Evolutionary conservation across 2,113 vertebrate species (phyloP).

Genomic region (Anhinga rufa): DNA sequence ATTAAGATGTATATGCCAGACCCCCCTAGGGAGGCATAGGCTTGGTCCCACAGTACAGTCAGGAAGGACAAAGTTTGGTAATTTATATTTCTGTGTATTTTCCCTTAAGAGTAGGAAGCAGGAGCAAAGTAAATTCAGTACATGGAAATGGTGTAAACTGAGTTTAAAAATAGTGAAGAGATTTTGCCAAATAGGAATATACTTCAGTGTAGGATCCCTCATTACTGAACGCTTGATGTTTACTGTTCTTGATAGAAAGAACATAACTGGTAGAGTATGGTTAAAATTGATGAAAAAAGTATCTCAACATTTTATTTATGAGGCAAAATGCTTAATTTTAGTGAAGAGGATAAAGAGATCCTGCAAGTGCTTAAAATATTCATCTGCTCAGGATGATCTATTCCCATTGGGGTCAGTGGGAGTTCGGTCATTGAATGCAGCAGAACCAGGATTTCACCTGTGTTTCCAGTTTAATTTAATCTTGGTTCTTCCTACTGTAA

Average conservation of each 20-base stretch:
- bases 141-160: background rate
- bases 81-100: background rate
- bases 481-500: background rate
- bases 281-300: background rate
- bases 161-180: background rate
- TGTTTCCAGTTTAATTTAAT: background rate
- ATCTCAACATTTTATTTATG: background rate
- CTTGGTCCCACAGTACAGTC: background rate
- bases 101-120: background rate
- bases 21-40: background rate
- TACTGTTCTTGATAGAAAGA: background rate
- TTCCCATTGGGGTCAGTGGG: background rate
- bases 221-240: background rate
- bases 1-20: background rate
- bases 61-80: background rate
- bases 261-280: background rate
- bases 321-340: background rate
- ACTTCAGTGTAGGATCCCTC: background rate
- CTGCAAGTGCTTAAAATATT: background rate
- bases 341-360: background rate
- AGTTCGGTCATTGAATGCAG: background rate
- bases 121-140: background rate
- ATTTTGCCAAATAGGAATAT: background rate
- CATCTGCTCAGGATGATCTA: background rate
- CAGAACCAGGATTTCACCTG: background rate